Evolutionary conservation across 2,113 vertebrate species (phyloP).

Genomic region (Octodon degus): DNA sequence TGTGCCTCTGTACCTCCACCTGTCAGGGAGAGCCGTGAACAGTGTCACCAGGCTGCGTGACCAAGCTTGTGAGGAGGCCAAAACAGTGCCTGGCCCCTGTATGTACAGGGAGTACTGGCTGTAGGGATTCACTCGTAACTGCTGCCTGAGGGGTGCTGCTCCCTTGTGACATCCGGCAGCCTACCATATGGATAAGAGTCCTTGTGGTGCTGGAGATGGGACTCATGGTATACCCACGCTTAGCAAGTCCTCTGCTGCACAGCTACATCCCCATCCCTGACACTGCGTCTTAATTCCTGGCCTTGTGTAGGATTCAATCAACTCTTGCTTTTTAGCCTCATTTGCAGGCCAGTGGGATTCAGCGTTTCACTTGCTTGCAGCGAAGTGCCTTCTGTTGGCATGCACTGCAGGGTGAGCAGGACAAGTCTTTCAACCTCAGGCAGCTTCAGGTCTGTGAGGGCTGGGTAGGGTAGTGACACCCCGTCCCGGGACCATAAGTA

Average conservation of each 20-base stretch:
- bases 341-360: background rate
- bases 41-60: background rate
- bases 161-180: background rate
- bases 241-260: background rate
- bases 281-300: background rate
- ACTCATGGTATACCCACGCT: too few relatives aligned
- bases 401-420: too few relatives aligned
- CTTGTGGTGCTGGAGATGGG: background rate
- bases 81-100: accelerated
- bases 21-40: accelerated
- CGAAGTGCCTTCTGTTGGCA: background rate
- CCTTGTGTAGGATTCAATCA: background rate
- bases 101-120: background rate
- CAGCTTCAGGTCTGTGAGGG: background rate
- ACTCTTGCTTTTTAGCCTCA: background rate
- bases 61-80: background rate
- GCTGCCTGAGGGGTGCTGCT: background rate
- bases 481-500: background rate
- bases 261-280: background rate
- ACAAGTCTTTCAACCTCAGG: background rate
- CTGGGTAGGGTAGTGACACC: background rate
- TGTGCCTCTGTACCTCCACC: background rate
- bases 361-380: background rate
- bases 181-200: too few relatives aligned
- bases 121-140: accelerated